Conservation (phyloP, 2,888 invertebrate genomes). For the Noctuana brunneofusca region DNA sequence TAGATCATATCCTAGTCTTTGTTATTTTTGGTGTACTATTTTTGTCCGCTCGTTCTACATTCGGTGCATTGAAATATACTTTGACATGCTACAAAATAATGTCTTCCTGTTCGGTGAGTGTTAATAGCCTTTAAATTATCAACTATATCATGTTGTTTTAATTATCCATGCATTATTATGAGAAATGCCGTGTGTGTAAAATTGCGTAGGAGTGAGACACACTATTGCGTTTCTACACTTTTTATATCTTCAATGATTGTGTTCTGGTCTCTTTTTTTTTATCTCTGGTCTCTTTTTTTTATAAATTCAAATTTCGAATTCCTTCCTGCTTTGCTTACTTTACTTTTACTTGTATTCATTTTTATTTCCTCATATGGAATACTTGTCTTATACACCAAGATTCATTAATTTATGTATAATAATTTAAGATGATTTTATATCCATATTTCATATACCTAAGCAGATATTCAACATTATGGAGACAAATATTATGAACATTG, state of each 20-base stretch:
- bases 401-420: too few relatives aligned
- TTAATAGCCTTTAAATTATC: slow-evolving; percentile 14
- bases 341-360: neutral
- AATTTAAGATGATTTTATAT: too few relatives aligned
- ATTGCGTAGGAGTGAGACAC: slow-evolving; percentile 32
- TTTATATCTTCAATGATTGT: slow-evolving; percentile 1
- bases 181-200: neutral
- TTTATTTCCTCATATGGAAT: too few relatives aligned
- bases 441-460: too few relatives aligned
- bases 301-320: neutral
- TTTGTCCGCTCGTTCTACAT: slow-evolving; percentile 79
- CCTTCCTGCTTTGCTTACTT: neutral
- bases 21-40: slow-evolving; percentile 80
- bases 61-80: slow-evolving; percentile 75
- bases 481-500: too few relatives aligned
- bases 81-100: slow-evolving; percentile 77
- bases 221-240: neutral
- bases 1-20: slow-evolving; percentile 44
- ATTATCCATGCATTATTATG: neutral
- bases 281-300: too few relatives aligned
- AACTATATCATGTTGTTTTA: slow-evolving; percentile 24
- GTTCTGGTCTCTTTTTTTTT: too few relatives aligned
- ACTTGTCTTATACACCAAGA: too few relatives aligned
- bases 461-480: too few relatives aligned
- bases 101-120: slow-evolving; percentile 73